Percentiles rank a stretch among this genome's conserved stretches.
Evolutionary conservation across 2,888 invertebrate genomes (phyloP).

Genomic region (Nemotelus nigrinus): DNA sequence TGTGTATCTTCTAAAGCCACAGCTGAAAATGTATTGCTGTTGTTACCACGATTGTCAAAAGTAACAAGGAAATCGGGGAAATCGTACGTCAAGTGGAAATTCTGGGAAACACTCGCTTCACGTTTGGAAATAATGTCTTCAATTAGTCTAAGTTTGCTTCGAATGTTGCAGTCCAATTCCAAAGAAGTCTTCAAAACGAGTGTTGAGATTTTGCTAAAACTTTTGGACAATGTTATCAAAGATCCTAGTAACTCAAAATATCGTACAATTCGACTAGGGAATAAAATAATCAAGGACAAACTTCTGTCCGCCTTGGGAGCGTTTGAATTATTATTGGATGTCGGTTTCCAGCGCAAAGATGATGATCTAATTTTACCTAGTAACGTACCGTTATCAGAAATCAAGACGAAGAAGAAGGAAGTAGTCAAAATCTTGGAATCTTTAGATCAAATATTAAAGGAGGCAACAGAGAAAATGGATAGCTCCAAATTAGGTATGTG

Average conservation of each 20-base stretch:
- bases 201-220: conserved; percentile 60
- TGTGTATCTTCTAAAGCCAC: too few relatives aligned
- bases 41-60: too few relatives aligned
- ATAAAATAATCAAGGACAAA: conserved; percentile 62
- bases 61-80: too few relatives aligned
- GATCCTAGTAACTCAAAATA: conserved; percentile 62
- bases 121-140: conserved; percentile 37
- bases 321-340: conserved; percentile 58
- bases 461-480: too few relatives aligned
- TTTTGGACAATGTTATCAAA: conserved; percentile 62
- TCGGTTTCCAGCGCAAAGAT: conserved; percentile 59
- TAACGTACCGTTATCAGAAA: conserved; percentile 58
- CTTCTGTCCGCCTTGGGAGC: conserved; percentile 58
- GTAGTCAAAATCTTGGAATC: conserved; percentile 48
- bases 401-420: conserved; percentile 60
- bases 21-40: too few relatives aligned
- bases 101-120: too few relatives aligned
- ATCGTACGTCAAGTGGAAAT: too few relatives aligned
- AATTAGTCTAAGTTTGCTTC: conserved; percentile 41
- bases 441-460: too few relatives aligned
- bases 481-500: too few relatives aligned
- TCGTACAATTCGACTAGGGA: conserved; percentile 61
- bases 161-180: conserved; percentile 54
- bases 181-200: conserved; percentile 60
- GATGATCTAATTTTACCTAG: conserved; percentile 57